Base-by-base conservation (phyloP, 1,140 invertebrate species). In the Pseudachorutes palmiensis region DNA sequence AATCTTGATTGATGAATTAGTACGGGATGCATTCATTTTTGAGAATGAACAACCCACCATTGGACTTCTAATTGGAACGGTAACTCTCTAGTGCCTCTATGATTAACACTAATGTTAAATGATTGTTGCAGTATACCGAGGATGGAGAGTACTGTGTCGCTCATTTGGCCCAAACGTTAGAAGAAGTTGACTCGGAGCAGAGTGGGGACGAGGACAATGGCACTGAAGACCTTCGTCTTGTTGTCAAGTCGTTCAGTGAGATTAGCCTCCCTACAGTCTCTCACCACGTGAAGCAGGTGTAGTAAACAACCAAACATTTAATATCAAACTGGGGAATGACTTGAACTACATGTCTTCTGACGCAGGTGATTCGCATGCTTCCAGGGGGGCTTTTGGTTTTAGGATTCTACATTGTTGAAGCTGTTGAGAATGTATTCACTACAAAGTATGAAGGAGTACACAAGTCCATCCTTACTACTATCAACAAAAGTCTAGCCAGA, bases 311-410 rank as follows among this genome's bases (percentile, higher is more conserved):
- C 41, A n/a, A n/a, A n/a, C n/a, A n/a, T n/a, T n/a, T n/a, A n/a
- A n/a, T n/a, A n/a, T n/a, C n/a, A n/a, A n/a, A n/a, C n/a, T n/a
- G n/a, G n/a, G n/a, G n/a, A n/a, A n/a, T n/a, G n/a, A n/a, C n/a
- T n/a, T n/a, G n/a, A n/a, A n/a, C n/a, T n/a, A n/a, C n/a, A n/a
- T n/a, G n/a, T n/a, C n/a, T n/a, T n/a, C n/a, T n/a, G 62, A 76
- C 69, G 12, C 68, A 86, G 84, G 83, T 90, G 0, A 87, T 85
- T 1, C 82, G 87, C 78, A 91, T 91, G 89, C 78, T 92, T 59
- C 88, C 89, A 45, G 89, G 90, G 51, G 89, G 89, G 28, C 84
- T 90, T 79, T 84, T 84, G 79, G 85, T 91, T 57, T 80, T 90
- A 72, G 88, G 85, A 74, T 70, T 81, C 26, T 83, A 81, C 75